Base-by-base conservation (phyloP, 1,140 invertebrate genomes). In the Ceratitis capitata region DNA sequence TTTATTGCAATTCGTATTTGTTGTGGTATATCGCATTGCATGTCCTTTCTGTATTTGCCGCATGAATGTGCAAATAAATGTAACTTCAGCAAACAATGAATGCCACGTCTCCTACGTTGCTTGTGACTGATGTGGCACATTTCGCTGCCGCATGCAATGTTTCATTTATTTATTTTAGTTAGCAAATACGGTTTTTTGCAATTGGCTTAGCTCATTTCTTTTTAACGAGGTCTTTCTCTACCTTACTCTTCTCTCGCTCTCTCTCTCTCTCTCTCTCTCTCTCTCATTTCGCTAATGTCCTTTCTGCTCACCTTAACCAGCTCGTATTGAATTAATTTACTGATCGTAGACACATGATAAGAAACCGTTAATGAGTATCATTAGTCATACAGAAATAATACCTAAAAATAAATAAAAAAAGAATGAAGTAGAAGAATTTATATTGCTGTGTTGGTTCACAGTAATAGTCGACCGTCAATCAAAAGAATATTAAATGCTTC, bases 291-390 rank as follows among this genome's bases (percentile, higher is more conserved):
- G 83, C 32, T 10, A 84, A 58, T 58, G 49, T 39, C 86, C 64
- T 87, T 85, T 84, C 87, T n/a, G n/a, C 19, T 9, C 19, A 45
- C 16, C 19, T 78, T 35, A 78, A 45, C 69, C 45, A 78, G 39
- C 89, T 90, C 88, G 89, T 90, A 90, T 90, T 86, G 88, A 90
- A 87, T 90, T 90, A 90, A 90, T 90, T 90, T 89, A 88, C 88
- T 90, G 89, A 90, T 90, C 88, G 87, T 88, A 90, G 89, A 90
- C 89, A 87, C 84, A 87, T 87, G 89, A 90, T 90, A 90, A 90
- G 89, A n/a, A 88, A 88, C 69, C 69, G 42, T 45, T 78, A 78
- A 78, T 78, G 69, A 39, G 86, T 88, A 88, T 90, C 89, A 90
- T 90, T 90, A 90, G 87, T 90, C 89, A 90, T 90, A 90, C 88